Evolutionary conservation across 1,140 invertebrate genomes (phyloP).

Genomic region (Drusus annulatus): DNA sequence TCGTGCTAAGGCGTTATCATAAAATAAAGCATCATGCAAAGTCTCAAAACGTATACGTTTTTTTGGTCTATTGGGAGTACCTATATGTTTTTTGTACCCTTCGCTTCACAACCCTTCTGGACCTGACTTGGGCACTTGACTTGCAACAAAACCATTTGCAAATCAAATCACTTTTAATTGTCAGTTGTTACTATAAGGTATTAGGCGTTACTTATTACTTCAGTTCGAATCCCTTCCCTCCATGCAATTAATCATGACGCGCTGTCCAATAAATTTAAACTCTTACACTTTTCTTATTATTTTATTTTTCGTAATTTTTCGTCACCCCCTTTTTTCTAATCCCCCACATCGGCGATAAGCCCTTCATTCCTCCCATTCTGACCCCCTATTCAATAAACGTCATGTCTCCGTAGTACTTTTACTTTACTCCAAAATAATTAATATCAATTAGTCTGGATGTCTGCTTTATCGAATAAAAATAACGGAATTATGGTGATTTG

Average conservation of each 20-base stretch:
- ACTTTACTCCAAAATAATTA: slow-evolving; percentile 57
- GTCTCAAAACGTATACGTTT: no score
- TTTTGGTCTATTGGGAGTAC: no score
- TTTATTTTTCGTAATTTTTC: slow-evolving; percentile 66
- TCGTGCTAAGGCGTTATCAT: no score
- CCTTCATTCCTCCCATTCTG: slow-evolving; percentile 44
- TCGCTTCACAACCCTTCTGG: no score
- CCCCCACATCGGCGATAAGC: slow-evolving; percentile 43
- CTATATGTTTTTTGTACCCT: no score
- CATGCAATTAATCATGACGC: slow-evolving; percentile 54
- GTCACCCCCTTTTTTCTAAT: slow-evolving; percentile 35
- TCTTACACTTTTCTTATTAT: slow-evolving; percentile 72
- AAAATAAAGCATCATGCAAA: no score
- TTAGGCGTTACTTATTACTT: neutral
- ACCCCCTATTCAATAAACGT: slow-evolving; percentile 64
- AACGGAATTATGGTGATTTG: no score
- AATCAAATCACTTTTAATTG: slow-evolving; percentile 31
- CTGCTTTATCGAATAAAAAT: no score
- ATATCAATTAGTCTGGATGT: slow-evolving; percentile 52
- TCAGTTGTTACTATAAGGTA: slow-evolving; percentile 23
- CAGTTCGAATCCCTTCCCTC: neutral
- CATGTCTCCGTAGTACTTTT: slow-evolving; percentile 57
- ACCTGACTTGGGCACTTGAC: neutral
- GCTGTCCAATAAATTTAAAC: slow-evolving; percentile 70
- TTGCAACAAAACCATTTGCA: neutral